Conservation (phyloP, 1,140 invertebrate genomes). For the Wasmannia auropunctata region DNA sequence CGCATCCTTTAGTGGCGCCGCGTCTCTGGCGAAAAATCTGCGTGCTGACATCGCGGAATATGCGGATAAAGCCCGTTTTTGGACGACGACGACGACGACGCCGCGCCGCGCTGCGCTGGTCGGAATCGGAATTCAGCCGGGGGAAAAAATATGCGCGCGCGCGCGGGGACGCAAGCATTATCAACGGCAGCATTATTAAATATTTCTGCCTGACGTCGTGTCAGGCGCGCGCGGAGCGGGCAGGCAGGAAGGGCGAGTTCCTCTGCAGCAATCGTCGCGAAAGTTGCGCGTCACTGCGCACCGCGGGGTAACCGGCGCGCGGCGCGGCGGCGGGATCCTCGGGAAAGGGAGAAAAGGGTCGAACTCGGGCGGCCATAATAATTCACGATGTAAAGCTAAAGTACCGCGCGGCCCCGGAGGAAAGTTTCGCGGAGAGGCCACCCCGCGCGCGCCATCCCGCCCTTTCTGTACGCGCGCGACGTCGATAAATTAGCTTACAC, state of each 20-base stretch:
- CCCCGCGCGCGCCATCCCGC: conserved; percentile 9
- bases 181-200: background rate
- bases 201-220: background rate
- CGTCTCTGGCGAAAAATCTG: background rate
- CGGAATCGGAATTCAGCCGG: background rate
- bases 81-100: too few relatives aligned
- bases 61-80: background rate
- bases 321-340: conserved; percentile 62
- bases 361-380: conserved; percentile 77
- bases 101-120: too few relatives aligned
- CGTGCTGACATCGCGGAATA: background rate
- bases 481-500: conserved; percentile 78
- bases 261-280: background rate
- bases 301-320: conserved; percentile 15
- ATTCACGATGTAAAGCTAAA: conserved; percentile 83
- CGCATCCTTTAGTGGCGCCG: background rate
- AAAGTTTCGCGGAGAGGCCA: conserved; percentile 67
- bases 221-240: too few relatives aligned
- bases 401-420: conserved; percentile 76
- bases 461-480: conserved; percentile 60
- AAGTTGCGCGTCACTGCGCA: conserved; percentile 52
- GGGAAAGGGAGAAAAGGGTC: conserved; percentile 64
- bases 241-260: background rate
- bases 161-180: too few relatives aligned
- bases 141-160: too few relatives aligned